Evolutionary conservation across 2,888 invertebrate species (phyloP), one percentile per base, ranked within the genome.

Genomic region (Proisotoma minuta): DNA sequence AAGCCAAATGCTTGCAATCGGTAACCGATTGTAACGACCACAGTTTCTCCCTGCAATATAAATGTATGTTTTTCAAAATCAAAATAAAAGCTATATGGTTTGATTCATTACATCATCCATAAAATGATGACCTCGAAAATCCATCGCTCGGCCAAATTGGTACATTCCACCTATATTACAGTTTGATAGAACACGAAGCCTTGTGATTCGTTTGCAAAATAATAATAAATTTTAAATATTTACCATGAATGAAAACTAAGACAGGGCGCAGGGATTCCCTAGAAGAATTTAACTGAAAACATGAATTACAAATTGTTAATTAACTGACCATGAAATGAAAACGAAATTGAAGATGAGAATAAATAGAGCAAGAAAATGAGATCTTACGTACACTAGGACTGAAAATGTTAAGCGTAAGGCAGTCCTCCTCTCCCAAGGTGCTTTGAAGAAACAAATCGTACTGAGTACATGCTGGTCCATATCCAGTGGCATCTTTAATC

Each of bases 71-170:
- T n/a, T n/a, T n/a, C n/a, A n/a, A n/a, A n/a, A n/a, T n/a, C n/a
- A n/a, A n/a, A n/a, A n/a, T n/a, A n/a, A n/a, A n/a, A n/a, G n/a
- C n/a, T n/a, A n/a, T n/a, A n/a, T n/a, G n/a, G n/a, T n/a, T n/a
- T n/a, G n/a, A n/a, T n/a, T n/a, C n/a, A n/a, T n/a, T n/a, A 50
- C 54, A 27, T 64, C 53, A n/a, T 65, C 65, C 65, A 65, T 62
- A 28, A 65, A 62, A 47, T 63, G 61, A 39, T 65, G 49, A 18
- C 60, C 61, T 1, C 65, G 56, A 53, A 65, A 68, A 27, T 68
- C 65, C 28, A 58, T 57, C 20, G 62, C 60, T 23, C 60, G 20
- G 2, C 61, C 62, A 26, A 65, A 65, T 51, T 61, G 58, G 26
- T 47, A 65, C 64, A 64, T 60, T 4, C 59, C 59, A 23, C 65